These are phyloP conservation scores for Podotricha telesiphe DNA, from an alignment of 2,888 invertebrate species.

Conservation along the genomic window DNA sequence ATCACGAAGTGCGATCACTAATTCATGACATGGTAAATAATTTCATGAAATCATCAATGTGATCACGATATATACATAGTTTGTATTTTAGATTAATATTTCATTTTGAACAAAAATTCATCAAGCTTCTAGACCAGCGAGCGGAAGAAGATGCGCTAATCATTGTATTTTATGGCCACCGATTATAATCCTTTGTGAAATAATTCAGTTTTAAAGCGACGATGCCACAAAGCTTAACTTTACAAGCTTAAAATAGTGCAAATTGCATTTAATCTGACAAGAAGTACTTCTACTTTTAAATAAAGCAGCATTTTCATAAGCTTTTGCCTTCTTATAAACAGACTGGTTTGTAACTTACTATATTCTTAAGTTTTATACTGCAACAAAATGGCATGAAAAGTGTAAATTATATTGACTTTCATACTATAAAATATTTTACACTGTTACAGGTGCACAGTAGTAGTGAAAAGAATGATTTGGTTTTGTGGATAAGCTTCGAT, in stretches of 20 bases:
- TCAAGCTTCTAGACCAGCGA: neutral
- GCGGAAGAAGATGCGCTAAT: neutral
- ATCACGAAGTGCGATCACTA: too few relatives aligned
- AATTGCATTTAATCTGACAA: slow-evolving; percentile 21
- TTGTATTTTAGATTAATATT: too few relatives aligned
- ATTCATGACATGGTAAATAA: too few relatives aligned
- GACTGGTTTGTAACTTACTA: neutral
- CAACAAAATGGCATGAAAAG: neutral
- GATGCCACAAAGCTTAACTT: slow-evolving; percentile 23
- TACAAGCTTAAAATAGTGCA: slow-evolving; percentile 21
- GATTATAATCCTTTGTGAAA: slow-evolving; percentile 19
- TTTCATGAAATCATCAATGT: too few relatives aligned
- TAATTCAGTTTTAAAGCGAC: slow-evolving; percentile 27
- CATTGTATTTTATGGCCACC: neutral
- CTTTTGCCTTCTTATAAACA: neutral
- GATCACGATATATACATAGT: too few relatives aligned
- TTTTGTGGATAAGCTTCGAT: too few relatives aligned
- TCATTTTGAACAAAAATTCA: neutral
- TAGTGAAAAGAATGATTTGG: too few relatives aligned
- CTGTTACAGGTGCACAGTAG: too few relatives aligned
- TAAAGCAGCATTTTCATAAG: slow-evolving; percentile 4
- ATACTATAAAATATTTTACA: too few relatives aligned
- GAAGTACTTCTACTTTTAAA: neutral
- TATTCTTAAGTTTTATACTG: neutral
- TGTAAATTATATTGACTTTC: neutral